A percentile compares a stretch with the other conserved stretches of the same genome.
phyloP scores from a whole-genome alignment of 2,797 vertebrate genomes.

The Mastacembelus armatus region DNA sequence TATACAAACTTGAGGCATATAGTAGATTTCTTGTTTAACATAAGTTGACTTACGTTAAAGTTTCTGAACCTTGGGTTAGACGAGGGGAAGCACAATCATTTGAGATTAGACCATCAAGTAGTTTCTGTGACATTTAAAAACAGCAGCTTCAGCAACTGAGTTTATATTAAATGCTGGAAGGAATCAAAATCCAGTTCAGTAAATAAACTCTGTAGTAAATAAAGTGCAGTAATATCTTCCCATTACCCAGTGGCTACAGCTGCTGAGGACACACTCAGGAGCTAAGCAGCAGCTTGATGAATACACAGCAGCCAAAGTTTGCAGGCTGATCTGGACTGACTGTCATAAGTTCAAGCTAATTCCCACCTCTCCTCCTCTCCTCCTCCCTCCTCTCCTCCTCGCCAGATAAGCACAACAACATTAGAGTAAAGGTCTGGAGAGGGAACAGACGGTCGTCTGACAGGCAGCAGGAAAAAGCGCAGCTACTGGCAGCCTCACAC shows the following conservation, averaged over 20 bases:
- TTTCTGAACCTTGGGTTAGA: background rate
- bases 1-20: background rate
- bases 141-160: background rate
- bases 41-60: no score
- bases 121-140: slow-evolving; percentile 5
- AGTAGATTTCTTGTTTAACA: background rate
- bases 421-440: slow-evolving; percentile 42
- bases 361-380: slow-evolving; percentile 15
- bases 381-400: slow-evolving; percentile 1
- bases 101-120: background rate
- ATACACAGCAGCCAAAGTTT: slow-evolving; percentile 34
- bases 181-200: slow-evolving; percentile 3
- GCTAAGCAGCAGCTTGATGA: slow-evolving; percentile 10
- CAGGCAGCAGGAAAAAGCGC: slow-evolving; percentile 31
- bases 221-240: slow-evolving; percentile 6
- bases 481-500: slow-evolving; percentile 42
- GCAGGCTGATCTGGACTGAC: slow-evolving; percentile 57
- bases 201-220: slow-evolving; percentile 30
- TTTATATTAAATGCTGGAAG: background rate
- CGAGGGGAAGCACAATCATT: background rate
- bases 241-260: background rate
- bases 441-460: slow-evolving; percentile 42
- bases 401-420: slow-evolving; percentile 60
- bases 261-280: slow-evolving; percentile 10
- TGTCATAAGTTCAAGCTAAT: slow-evolving; percentile 47